Conservation (phyloP, 2,113 vertebrate genomes). For the Aspidoscelis tigris region DNA sequence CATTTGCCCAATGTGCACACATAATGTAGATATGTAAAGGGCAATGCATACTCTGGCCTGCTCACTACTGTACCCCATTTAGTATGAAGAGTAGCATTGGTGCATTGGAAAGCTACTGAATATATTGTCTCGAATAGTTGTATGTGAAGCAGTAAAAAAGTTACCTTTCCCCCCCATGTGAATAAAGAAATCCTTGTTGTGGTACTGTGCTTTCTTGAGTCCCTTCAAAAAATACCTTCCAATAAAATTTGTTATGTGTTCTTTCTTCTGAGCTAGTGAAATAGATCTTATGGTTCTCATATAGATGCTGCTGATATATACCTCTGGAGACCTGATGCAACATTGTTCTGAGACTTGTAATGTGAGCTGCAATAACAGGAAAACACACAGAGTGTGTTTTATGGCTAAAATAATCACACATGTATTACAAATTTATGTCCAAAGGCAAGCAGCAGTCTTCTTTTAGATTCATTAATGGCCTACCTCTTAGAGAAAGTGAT, state of each 20-base stretch:
- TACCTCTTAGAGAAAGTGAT: slow-evolving; percentile 16
- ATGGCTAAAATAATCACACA: neutral
- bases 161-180: neutral
- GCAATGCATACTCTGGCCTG: neutral
- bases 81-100: neutral
- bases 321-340: slow-evolving; percentile 1
- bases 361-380: slow-evolving; percentile 3
- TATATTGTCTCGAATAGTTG: neutral
- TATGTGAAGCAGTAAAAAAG: neutral
- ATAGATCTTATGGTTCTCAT: slow-evolving; percentile 29
- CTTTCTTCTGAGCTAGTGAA: neutral
- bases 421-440: slow-evolving; percentile 16
- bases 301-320: neutral
- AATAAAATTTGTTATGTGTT: neutral
- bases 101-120: neutral
- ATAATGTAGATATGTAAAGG: neutral
- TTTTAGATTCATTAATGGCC: slow-evolving; percentile 20
- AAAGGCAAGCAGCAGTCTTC: slow-evolving; percentile 18
- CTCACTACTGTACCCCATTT: neutral
- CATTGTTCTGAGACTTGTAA: slow-evolving; percentile 1
- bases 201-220: neutral
- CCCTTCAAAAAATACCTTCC: neutral
- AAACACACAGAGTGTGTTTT: neutral
- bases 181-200: neutral
- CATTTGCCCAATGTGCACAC: neutral